Evolutionary conservation across 2,888 invertebrate species (phyloP).

Genomic region (Mythimna vitellina): DNA sequence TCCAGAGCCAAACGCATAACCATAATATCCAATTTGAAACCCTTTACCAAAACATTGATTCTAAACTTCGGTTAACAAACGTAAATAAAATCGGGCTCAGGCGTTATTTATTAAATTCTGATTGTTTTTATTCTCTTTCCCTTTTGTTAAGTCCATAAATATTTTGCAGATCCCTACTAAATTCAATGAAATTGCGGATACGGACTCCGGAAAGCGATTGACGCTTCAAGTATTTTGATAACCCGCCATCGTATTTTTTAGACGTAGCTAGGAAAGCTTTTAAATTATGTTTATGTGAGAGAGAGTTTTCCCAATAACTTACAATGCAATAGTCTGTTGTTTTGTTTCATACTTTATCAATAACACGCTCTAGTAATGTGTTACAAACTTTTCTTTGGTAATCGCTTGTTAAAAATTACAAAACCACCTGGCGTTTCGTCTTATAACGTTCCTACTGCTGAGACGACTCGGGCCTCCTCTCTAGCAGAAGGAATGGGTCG

Average conservation of each 20-base stretch:
- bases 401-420: too few species aligned
- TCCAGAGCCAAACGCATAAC: not conserved
- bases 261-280: not conserved
- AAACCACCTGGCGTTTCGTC: too few species aligned
- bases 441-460: too few species aligned
- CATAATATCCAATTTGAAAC: conserved; percentile 25
- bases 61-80: conserved; percentile 29
- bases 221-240: conserved; percentile 25
- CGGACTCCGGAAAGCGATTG: conserved; percentile 27
- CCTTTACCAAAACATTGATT: conserved; percentile 22
- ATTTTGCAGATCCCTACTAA: conserved; percentile 45
- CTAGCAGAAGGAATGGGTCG: too few species aligned
- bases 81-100: conserved; percentile 42
- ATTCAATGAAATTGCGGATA: conserved; percentile 42
- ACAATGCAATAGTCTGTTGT: too few species aligned
- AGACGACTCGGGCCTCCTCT: too few species aligned
- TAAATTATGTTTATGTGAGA: not conserved
- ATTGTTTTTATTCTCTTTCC: conserved; percentile 45
- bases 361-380: too few species aligned
- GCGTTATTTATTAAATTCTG: conserved; percentile 55
- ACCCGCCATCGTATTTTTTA: not conserved
- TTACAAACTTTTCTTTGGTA: too few species aligned
- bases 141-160: conserved; percentile 55
- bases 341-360: too few species aligned
- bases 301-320: too few species aligned